phyloP scores from a whole-genome alignment of 2,113 vertebrate species.

The Ploceus nigricollis region DNA sequence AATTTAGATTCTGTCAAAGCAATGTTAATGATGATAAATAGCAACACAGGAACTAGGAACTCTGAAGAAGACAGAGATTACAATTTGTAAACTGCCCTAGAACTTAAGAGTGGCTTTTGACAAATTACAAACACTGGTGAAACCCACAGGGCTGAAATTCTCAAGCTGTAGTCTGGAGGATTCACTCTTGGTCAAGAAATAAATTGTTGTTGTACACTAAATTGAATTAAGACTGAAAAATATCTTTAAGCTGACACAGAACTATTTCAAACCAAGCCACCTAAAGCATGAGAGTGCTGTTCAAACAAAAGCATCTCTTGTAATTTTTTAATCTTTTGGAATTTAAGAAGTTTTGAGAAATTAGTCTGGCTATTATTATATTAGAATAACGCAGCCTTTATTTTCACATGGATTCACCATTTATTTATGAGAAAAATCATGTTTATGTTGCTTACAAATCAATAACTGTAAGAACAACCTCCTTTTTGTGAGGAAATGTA shows the following conservation, averaged over 20 bases:
- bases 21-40: not conserved
- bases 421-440: not conserved
- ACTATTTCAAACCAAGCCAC: not conserved
- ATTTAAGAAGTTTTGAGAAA: not conserved
- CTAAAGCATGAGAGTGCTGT: not conserved
- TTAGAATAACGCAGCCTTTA: not conserved
- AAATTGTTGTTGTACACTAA: not conserved
- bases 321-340: not conserved
- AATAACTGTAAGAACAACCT: not conserved
- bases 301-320: not conserved
- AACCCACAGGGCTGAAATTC: not conserved
- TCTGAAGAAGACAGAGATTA: not conserved
- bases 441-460: not conserved
- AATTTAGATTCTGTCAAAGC: not conserved
- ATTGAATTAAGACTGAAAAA: not conserved
- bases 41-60: not conserved
- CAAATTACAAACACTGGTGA: not conserved
- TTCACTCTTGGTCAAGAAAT: not conserved
- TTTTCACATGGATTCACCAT: not conserved
- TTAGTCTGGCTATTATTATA: not conserved
- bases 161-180: not conserved
- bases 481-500: not conserved
- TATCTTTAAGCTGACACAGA: not conserved
- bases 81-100: not conserved
- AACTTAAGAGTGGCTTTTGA: not conserved